Evolutionary conservation across 2,113 vertebrate species (phyloP).

Genomic region (Eptesicus fuscus): DNA sequence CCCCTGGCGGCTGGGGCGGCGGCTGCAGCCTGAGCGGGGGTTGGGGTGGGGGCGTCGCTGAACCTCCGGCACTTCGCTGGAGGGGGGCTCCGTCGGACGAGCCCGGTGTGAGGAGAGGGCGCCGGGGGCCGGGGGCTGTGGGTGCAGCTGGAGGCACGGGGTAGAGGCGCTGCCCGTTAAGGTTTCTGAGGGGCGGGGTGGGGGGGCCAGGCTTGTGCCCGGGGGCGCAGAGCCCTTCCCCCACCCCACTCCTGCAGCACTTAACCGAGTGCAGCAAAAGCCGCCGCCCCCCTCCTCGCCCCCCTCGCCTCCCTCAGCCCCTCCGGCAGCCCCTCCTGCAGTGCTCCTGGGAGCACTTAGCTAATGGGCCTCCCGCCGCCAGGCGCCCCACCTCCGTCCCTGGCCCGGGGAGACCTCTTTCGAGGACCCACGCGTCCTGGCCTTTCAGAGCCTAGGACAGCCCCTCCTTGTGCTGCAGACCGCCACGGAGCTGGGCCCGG

Average conservation of each 20-base stretch:
- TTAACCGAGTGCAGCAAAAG: slow-evolving; percentile 21
- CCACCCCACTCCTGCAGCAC: not conserved
- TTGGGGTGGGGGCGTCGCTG: not conserved
- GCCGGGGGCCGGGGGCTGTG: not conserved
- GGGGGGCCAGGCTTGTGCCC: not conserved
- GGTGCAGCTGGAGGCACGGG: not conserved
- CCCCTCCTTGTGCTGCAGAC: not conserved
- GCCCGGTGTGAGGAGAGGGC: no score
- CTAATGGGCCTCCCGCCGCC: slow-evolving; percentile 61
- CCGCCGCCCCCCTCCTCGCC: not conserved
- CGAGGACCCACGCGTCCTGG: slow-evolving; percentile 15
- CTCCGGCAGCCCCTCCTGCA: slow-evolving; percentile 24
- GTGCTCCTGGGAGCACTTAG: slow-evolving; percentile 69
- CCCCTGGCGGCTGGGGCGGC: slow-evolving; percentile 64
- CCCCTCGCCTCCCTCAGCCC: slow-evolving; percentile 29
- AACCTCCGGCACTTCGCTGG: rapidly evolving
- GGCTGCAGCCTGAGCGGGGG: not conserved
- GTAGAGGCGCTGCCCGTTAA: not conserved
- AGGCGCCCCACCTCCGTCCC: slow-evolving; percentile 35
- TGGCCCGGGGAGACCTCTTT: slow-evolving; percentile 14
- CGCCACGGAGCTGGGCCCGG: not conserved
- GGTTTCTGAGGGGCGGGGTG: not conserved
- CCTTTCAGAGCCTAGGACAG: not conserved
- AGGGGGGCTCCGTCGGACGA: not conserved
- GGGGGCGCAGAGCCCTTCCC: not conserved